Percentiles rank a stretch among this genome's conserved stretches.
Conservation (phyloP, 30 jellyfish, hydroid and myxozoan genomes). For the Hydractinia symbiolongicarpus region DNA sequence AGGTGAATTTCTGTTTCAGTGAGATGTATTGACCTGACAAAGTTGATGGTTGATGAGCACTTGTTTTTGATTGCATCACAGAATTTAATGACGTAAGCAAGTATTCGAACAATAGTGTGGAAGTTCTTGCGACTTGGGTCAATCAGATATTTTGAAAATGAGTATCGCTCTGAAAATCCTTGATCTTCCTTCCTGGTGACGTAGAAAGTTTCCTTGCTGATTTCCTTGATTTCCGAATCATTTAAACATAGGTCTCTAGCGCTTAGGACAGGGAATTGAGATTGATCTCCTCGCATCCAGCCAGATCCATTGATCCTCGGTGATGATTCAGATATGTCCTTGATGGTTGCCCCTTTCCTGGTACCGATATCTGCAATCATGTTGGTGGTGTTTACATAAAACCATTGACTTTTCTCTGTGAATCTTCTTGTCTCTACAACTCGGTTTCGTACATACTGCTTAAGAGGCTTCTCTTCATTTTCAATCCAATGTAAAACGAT, state of each 20-base stretch:
- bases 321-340: constrained; percentile 1
- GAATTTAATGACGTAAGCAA: not conserved
- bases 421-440: constrained; percentile 18
- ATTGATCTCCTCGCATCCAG: not conserved
- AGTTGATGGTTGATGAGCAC: not conserved
- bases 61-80: not conserved
- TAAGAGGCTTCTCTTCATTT: constrained; percentile 29
- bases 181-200: not conserved
- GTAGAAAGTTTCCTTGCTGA: not conserved
- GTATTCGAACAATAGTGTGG: not conserved
- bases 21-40: not conserved
- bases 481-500: constrained; percentile 23
- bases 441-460: constrained; percentile 28
- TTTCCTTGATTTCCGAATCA: constrained; percentile 6
- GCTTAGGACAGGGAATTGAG: constrained; percentile 16
- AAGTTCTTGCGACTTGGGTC: constrained; percentile 1
- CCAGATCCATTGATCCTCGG: constrained; percentile 12
- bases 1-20: not conserved
- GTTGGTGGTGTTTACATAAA: constrained; percentile 7
- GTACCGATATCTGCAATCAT: constrained; percentile 36
- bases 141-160: not conserved
- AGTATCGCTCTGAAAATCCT: not conserved
- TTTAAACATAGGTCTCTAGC: not conserved
- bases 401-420: constrained; percentile 16
- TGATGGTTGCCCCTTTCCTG: constrained; percentile 23